Percentiles rank a stretch among this genome's conserved stretches.
Conservation (phyloP, 2,113 vertebrate species). For the Orthonyx spaldingii region DNA sequence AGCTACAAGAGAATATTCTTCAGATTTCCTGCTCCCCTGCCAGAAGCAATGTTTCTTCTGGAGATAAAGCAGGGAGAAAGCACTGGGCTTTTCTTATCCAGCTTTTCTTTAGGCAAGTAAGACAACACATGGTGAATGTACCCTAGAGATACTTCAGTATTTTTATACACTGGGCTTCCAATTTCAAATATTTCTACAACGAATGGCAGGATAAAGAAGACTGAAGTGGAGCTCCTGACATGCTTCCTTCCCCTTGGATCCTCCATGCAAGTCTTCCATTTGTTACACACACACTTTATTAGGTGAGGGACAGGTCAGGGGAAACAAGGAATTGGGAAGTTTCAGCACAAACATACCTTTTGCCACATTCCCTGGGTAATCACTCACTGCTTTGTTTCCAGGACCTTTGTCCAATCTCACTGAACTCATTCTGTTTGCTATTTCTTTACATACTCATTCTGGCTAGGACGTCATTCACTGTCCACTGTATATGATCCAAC, state of each 20-base stretch:
- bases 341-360: not conserved
- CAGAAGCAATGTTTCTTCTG: not conserved
- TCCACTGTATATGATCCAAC: not conserved
- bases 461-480: not conserved
- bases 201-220: not conserved
- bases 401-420: not conserved
- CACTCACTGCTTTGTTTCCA: not conserved
- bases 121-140: not conserved
- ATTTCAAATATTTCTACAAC: not conserved
- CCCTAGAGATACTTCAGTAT: not conserved
- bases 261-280: not conserved
- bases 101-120: not conserved
- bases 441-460: not conserved
- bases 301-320: not conserved
- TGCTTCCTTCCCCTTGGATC: not conserved
- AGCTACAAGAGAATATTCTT: not conserved
- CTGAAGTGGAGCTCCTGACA: not conserved
- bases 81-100: not conserved
- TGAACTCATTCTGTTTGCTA: not conserved
- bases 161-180: not conserved
- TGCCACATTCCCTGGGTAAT: not conserved
- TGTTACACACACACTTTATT: too few species aligned
- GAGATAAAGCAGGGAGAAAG: not conserved
- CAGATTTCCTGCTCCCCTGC: not conserved
- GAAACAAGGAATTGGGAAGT: not conserved